Evolutionary conservation across 2,113 vertebrate species (phyloP).

Genomic region (Callaeas wilsoni): DNA sequence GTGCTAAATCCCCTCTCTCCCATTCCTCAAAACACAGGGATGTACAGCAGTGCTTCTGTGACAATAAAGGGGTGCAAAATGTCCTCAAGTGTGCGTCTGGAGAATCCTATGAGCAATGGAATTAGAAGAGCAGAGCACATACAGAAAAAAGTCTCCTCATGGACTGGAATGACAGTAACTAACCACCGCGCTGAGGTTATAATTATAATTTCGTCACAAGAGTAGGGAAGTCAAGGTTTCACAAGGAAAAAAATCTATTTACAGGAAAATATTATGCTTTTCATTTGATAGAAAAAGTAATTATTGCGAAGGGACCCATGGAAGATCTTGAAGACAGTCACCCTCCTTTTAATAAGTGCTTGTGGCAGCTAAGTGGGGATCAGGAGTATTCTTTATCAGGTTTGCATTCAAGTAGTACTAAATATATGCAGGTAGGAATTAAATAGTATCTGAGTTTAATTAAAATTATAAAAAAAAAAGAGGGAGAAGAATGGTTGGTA

Average conservation of each 20-base stretch:
- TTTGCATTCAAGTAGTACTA: constrained; percentile 79
- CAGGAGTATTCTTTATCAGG: constrained; percentile 78
- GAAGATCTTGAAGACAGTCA: constrained; percentile 75
- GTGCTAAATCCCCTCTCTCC: not conserved
- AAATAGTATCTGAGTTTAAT: constrained; percentile 93
- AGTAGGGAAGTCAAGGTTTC: constrained; percentile 69
- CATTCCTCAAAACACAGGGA: not conserved
- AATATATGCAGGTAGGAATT: constrained; percentile 83
- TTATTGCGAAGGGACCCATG: constrained; percentile 73
- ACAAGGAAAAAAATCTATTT: constrained; percentile 70
- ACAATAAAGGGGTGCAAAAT: constrained; percentile 2
- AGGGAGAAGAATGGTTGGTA: constrained; percentile 83
- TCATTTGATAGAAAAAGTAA: constrained; percentile 79
- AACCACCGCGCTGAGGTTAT: constrained; percentile 55
- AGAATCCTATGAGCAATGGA: not conserved
- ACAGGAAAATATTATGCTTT: constrained; percentile 76
- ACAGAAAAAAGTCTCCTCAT: not conserved
- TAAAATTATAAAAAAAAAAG: constrained; percentile 90
- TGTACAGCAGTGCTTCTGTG: not conserved
- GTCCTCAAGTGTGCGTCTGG: not conserved
- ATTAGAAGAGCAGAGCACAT: constrained; percentile 6
- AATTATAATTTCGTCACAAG: constrained; percentile 69
- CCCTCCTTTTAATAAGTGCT: constrained; percentile 79
- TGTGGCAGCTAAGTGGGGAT: constrained; percentile 79
- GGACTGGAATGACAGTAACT: constrained; percentile 8